Base-by-base conservation (phyloP, 2,797 vertebrate species). In the Ctenopoma kingsleyae region DNA sequence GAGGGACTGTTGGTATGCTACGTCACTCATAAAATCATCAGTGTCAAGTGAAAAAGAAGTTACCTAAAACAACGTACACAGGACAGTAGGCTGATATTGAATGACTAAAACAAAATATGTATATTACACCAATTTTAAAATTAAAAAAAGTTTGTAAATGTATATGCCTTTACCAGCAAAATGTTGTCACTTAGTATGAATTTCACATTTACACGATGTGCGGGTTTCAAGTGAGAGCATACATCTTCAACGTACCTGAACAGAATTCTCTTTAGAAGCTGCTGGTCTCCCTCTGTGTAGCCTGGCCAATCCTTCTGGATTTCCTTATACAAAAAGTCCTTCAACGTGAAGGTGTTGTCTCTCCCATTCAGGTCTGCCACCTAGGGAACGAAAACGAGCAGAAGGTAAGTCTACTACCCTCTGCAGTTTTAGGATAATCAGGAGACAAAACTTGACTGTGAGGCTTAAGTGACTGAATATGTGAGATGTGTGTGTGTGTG, bases 251-350 rank as follows among this genome's bases (percentile, higher is more conserved):
- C 81, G 1, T 95, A 99, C 98, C 97, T 93, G 73, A 95, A 94
- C 2, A 99, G 95, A 73, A 97, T 95, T 73, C 97, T 96, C 89
- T 97, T 98, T 60, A 99, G 93, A 83, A 98, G 91, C 85, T 98
- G 98, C 87, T 97, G 98, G 86, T 99, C 98, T 60, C 96, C 96
- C 74, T 99, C 97, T 0, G 96, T 97, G 93, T 99, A 99, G 81
- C 98, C 97, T 0, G 97, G 96, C 98, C 98, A 99, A 85, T 98
- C 96, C 83, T 95, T 97, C 91, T 98, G 97, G 76, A 99, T 91
- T 3, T 98, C 97, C 66, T 97, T 97, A 93, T 96, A 98, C 50
- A 97, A 89, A 81, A 93, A 89, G 74, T 98, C 97, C 89, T 96
- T 97, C 89, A 99, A 94, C 0, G 97, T 98, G 91, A 96, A 99